Evolutionary conservation across 2,797 vertebrate genomes (phyloP).

Genomic region (Sarcophilus harrisii): DNA sequence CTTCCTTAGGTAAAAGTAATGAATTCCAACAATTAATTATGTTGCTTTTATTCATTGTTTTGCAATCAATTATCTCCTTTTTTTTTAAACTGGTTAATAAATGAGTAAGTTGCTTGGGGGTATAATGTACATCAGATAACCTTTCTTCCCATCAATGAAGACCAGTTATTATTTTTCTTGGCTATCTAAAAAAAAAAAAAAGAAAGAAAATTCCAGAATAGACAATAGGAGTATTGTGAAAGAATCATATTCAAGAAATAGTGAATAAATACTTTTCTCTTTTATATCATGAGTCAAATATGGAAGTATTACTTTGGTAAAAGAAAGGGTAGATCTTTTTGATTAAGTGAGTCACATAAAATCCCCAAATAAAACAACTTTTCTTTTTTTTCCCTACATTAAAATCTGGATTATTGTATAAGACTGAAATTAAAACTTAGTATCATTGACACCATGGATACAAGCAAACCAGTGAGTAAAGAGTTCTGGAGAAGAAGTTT

Average conservation of each 20-base stretch:
- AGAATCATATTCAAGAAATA: slow-evolving; percentile 21
- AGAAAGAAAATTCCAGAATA: slow-evolving; percentile 26
- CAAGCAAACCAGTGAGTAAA: neutral
- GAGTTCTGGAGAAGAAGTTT: neutral
- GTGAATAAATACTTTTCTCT: slow-evolving; percentile 21
- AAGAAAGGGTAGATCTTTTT: slow-evolving; percentile 36
- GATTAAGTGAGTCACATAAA: slow-evolving; percentile 18
- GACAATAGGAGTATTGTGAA: slow-evolving; percentile 11
- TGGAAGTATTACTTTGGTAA: slow-evolving; percentile 34
- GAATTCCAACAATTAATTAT: slow-evolving; percentile 3
- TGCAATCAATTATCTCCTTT: slow-evolving; percentile 1
- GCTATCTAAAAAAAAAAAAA: slow-evolving; percentile 8
- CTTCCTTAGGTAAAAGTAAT: neutral
- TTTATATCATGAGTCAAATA: slow-evolving; percentile 13
- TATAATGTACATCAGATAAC: neutral
- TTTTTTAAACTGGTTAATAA: slow-evolving; percentile 9
- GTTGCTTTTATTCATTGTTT: neutral
- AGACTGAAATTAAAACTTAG: slow-evolving; percentile 7
- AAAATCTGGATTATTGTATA: neutral
- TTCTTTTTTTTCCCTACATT: neutral
- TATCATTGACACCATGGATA: neutral
- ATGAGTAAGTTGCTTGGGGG: neutral
- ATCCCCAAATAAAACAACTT: slow-evolving; percentile 9
- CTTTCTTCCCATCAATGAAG: neutral
- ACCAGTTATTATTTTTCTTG: neutral